These are phyloP conservation scores for Coptodon rendalli DNA, from an alignment of 2,113 vertebrate species.

Conservation along the genomic window DNA sequence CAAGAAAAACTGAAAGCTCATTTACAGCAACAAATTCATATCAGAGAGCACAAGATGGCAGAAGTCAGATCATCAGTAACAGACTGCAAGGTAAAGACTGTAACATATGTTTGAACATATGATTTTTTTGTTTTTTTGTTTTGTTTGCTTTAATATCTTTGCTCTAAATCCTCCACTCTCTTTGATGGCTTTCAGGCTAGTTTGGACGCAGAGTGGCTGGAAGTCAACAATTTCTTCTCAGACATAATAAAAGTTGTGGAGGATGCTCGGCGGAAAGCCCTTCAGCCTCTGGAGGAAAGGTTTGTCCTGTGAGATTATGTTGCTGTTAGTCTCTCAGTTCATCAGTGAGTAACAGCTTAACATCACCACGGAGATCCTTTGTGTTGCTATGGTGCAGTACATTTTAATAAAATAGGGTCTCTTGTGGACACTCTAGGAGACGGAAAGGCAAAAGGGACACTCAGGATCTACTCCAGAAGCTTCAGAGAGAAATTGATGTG, in stretches of 20 bases:
- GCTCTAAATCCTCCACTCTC: fast-evolving
- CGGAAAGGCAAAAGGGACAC: neutral
- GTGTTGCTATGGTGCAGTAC: neutral
- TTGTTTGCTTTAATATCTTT: neutral
- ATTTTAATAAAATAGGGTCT: fast-evolving
- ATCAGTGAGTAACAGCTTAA: neutral
- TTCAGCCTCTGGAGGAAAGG: constrained; percentile 51
- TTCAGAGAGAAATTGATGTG: constrained; percentile 39
- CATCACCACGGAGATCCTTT: neutral
- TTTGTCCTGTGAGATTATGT: neutral
- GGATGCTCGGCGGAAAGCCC: constrained; percentile 9
- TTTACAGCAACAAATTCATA: constrained; percentile 9
- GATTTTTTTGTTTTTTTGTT: fast-evolving
- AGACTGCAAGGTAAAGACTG: constrained; percentile 31
- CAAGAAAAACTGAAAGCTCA: neutral
- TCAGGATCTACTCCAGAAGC: neutral
- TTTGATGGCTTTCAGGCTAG: neutral
- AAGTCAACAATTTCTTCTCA: constrained; percentile 47
- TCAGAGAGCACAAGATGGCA: constrained; percentile 16
- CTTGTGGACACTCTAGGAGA: neutral
- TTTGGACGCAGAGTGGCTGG: constrained; percentile 39
- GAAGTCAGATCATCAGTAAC: constrained; percentile 25
- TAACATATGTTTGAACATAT: too few relatives aligned
- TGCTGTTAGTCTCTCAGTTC: neutral
- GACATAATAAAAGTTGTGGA: constrained; percentile 16